Conservation (phyloP, 2,888 invertebrate genomes). For the Hemicrepidius hirtus region DNA sequence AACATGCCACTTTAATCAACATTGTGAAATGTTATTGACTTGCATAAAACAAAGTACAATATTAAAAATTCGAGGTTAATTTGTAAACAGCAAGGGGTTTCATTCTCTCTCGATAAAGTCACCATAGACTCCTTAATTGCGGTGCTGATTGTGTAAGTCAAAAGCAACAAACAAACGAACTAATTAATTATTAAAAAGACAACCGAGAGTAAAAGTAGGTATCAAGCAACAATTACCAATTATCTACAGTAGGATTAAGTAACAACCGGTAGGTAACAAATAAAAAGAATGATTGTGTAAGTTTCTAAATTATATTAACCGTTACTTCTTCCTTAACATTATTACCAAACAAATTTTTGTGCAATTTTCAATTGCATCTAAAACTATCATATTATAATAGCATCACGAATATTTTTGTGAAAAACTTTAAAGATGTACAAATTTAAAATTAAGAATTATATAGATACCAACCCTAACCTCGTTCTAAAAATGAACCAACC, state of each 20-base stretch:
- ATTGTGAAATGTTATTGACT: too few relatives aligned
- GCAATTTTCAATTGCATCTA: not conserved
- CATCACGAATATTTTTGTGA: not conserved
- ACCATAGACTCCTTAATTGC: too few relatives aligned
- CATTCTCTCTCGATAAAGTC: too few relatives aligned
- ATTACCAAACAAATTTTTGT: not conserved
- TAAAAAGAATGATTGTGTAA: not conserved
- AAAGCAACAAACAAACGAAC: too few relatives aligned
- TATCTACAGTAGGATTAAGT: slow-evolving; percentile 4
- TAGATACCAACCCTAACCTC: slow-evolving; percentile 10
- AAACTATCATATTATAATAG: too few relatives aligned
- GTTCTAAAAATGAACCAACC: slow-evolving; percentile 5
- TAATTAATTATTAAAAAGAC: not conserved
- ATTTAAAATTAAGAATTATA: not conserved
- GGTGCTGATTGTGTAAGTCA: too few relatives aligned
- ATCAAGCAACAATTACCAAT: not conserved
- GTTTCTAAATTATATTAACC: slow-evolving; percentile 1
- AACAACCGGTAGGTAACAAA: not conserved
- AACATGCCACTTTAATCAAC: too few relatives aligned
- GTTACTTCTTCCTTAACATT: not conserved
- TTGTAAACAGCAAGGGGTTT: too few relatives aligned
- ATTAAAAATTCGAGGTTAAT: too few relatives aligned
- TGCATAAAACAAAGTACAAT: too few relatives aligned
- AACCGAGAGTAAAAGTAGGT: not conserved
- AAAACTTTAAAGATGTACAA: not conserved